A percentile compares a stretch with the other conserved stretches of the same genome.
Conservation (phyloP, 2,113 vertebrate species). For the Bujurquina vittata region DNA sequence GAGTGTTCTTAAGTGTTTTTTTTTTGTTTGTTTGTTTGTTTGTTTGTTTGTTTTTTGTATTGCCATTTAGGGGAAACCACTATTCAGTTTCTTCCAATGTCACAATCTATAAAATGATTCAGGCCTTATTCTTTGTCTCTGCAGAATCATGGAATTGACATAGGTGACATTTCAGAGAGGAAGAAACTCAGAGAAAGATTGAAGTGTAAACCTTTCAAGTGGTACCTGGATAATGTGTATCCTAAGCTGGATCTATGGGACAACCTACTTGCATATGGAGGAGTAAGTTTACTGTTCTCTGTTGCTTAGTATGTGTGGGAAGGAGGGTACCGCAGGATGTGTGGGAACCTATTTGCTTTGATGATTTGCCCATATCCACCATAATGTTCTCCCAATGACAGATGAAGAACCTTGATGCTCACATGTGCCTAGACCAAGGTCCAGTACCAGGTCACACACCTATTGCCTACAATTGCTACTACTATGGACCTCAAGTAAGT, state of each 20-base stretch:
- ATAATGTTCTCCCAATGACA: not conserved
- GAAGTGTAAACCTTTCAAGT: conserved; percentile 94
- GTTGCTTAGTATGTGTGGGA: accelerated
- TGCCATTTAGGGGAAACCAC: not conserved
- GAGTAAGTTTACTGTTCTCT: conserved; percentile 48
- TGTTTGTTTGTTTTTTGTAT: not conserved
- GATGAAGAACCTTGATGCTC: conserved; percentile 59
- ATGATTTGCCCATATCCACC: not conserved
- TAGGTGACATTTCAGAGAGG: conserved; percentile 90
- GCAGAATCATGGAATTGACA: conserved; percentile 92
- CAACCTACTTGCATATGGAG: conserved; percentile 66
- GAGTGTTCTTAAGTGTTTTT: accelerated
- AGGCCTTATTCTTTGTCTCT: not conserved
- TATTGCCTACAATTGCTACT: conserved; percentile 60
- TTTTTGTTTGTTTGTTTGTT: no score
- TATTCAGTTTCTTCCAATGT: not conserved
- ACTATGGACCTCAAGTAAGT: conserved; percentile 68
- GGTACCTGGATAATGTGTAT: conserved; percentile 95
- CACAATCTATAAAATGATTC: not conserved
- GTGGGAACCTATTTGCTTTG: accelerated
- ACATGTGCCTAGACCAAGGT: conserved; percentile 73
- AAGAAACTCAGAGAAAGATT: conserved; percentile 86
- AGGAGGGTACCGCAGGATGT: accelerated
- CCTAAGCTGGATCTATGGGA: conserved; percentile 80
- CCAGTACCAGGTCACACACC: conserved; percentile 71